Conservation (phyloP, 2,888 invertebrate genomes). For the Ectemnius continuus region DNA sequence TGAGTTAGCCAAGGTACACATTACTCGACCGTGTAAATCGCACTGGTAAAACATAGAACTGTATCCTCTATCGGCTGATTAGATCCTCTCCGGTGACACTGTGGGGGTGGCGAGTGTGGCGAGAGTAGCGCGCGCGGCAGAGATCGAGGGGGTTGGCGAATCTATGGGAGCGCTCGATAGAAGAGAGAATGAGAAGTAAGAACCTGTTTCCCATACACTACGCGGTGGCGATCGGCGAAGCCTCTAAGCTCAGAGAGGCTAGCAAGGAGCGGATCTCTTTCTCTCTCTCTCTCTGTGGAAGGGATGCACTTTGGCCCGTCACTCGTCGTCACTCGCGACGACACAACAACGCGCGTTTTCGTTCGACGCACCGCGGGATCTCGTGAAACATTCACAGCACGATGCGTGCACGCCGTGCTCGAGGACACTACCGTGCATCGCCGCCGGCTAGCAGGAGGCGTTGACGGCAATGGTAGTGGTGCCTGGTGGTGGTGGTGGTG, state of each 20-base stretch:
- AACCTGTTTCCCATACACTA: conserved; percentile 65
- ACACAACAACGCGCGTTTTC: conserved; percentile 59
- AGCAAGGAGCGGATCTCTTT: conserved; percentile 52
- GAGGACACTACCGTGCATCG: conserved; percentile 64
- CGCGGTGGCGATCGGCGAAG: conserved; percentile 54
- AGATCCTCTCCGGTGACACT: no score
- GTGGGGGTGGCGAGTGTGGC: no score
- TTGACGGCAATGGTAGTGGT: conserved; percentile 55
- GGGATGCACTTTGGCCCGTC: conserved; percentile 58
- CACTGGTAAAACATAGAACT: no score
- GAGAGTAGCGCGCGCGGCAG: no score
- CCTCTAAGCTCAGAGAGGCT: conserved; percentile 54
- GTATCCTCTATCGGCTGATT: no score
- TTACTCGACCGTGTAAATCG: no score
- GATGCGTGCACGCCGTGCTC: conserved; percentile 65
- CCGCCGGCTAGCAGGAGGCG: conserved; percentile 61
- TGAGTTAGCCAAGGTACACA: background rate
- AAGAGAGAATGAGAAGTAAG: conserved; percentile 48
- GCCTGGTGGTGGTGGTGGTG: conserved; percentile 28
- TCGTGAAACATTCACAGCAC: conserved; percentile 64
- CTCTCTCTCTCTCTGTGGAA: conserved; percentile 31
- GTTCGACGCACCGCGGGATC: conserved; percentile 62
- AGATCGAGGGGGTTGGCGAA: background rate
- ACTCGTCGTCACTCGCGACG: conserved; percentile 61
- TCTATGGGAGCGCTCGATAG: conserved; percentile 13